Evolutionary conservation across 1,140 invertebrate genomes (phyloP), one percentile per base, ranked within the genome.

Genomic region (Luehdorfia chinensis): DNA sequence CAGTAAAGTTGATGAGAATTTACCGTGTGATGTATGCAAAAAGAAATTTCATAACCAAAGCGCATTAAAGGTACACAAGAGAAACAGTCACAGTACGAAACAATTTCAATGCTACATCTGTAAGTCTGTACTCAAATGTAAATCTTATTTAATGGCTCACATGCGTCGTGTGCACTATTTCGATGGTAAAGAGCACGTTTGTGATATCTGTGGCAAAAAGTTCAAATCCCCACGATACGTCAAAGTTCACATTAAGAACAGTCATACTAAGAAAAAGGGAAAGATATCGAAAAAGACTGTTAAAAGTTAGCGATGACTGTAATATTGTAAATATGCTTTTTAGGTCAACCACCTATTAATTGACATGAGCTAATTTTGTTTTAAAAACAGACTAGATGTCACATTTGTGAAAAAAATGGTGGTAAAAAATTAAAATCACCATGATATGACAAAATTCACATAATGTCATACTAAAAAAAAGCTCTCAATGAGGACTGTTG

Each of bases 181-280:
- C 15, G 60, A 65, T 47, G 69, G 66, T 0, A 50, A 59, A 1
- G 4, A 46, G 4, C 50, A 72, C 16, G 21, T 5, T 8, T 73
- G 72, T 58, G 33, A 58, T 16, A 28, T 56, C 4, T 75, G 69
- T 25, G 47, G 53, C 0, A 73, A 68, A 32, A 45, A 9, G 4
- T 75, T 64, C 9, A 61, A 57, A 34, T 63, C 64, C 0, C 28
- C 47, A 2, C 45, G 62, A 11, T 68, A 72, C 50, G 30, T 73
- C 7, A 54, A 21, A 1, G 31, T 73, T 2, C 72, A 75, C 43
- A 64, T 55, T 4, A 64, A 54, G 7, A 64, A 70, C 36, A n/a
- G 21, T 18, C 55, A 59, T 25, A 27, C 1, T n/a, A 53, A 28
- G 1, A 1, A 11, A 3, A 27, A 27, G 7, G 27, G 15, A 2